Evolutionary conservation across 2,113 vertebrate species (phyloP).

Genomic region (Herpetotheres cachinnans): DNA sequence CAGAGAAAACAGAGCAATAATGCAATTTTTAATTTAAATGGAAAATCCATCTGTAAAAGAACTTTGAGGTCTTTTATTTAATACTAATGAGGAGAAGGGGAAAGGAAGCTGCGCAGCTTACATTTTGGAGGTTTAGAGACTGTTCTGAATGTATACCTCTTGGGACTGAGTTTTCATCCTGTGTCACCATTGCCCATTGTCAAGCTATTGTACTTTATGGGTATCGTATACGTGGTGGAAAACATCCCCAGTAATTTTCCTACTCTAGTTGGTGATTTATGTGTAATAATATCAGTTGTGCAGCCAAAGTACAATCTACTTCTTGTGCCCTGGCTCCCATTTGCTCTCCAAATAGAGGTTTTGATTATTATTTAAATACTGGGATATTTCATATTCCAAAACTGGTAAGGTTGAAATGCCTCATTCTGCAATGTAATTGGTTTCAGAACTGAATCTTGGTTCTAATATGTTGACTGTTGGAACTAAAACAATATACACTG

Average conservation of each 20-base stretch:
- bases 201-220: background rate
- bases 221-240: background rate
- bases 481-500: background rate
- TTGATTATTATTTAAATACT: background rate
- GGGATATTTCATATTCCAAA: background rate
- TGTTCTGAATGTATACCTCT: background rate
- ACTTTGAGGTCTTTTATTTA: background rate
- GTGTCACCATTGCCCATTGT: background rate
- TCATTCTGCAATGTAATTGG: background rate
- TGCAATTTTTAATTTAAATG: background rate
- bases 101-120: background rate
- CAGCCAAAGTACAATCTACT: background rate
- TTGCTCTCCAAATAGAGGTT: background rate
- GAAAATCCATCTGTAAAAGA: background rate
- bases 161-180: background rate
- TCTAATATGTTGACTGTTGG: background rate
- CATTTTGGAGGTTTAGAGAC: background rate
- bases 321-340: background rate
- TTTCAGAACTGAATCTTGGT: background rate
- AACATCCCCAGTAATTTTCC: background rate
- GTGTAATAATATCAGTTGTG: background rate
- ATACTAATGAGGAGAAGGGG: background rate
- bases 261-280: background rate
- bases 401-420: background rate
- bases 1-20: background rate